These are phyloP conservation scores for Sebastes aleutianus DNA, from an alignment of 2,797 vertebrate species.

Conservation along the genomic window DNA sequence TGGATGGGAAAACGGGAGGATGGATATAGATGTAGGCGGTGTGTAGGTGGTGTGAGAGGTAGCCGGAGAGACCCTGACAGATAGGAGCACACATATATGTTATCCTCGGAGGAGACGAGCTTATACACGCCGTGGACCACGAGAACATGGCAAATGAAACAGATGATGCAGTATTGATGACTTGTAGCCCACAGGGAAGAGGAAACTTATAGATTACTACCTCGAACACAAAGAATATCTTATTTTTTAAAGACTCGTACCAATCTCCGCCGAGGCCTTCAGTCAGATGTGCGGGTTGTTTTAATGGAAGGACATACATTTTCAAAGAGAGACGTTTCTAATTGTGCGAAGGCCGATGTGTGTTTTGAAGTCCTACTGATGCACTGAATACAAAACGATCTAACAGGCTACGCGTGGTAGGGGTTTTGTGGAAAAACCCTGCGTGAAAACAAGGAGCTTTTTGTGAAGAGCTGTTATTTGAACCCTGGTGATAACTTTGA, in stretches of 20 bases:
- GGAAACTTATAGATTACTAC: slow-evolving; percentile 67
- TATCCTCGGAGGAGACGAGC: slow-evolving; percentile 49
- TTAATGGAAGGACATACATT: slow-evolving; percentile 8
- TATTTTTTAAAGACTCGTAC: slow-evolving; percentile 39
- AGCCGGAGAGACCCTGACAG: slow-evolving; percentile 50
- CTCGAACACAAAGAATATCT: slow-evolving; percentile 58
- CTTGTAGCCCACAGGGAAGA: slow-evolving; percentile 62
- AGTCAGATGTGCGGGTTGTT: slow-evolving; percentile 16
- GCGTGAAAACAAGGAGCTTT: not conserved
- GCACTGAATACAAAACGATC: slow-evolving; percentile 3
- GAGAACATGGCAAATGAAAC: slow-evolving; percentile 64
- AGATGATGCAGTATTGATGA: slow-evolving; percentile 70
- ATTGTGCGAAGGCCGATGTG: not conserved
- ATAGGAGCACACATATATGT: slow-evolving; percentile 39
- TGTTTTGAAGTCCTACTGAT: not conserved
- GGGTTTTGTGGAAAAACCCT: not conserved
- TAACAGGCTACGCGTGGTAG: not conserved
- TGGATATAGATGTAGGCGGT: slow-evolving; percentile 60
- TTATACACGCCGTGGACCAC: slow-evolving; percentile 51
- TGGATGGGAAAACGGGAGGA: slow-evolving; percentile 33
- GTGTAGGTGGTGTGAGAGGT: slow-evolving; percentile 56
- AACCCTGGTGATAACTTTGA: slow-evolving; percentile 20
- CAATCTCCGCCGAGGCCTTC: slow-evolving; percentile 22
- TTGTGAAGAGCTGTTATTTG: slow-evolving; percentile 20
- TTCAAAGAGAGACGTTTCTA: slow-evolving; percentile 10